phyloP scores from a whole-genome alignment of 2,113 vertebrate species.

The Solenodon paradoxus region DNA sequence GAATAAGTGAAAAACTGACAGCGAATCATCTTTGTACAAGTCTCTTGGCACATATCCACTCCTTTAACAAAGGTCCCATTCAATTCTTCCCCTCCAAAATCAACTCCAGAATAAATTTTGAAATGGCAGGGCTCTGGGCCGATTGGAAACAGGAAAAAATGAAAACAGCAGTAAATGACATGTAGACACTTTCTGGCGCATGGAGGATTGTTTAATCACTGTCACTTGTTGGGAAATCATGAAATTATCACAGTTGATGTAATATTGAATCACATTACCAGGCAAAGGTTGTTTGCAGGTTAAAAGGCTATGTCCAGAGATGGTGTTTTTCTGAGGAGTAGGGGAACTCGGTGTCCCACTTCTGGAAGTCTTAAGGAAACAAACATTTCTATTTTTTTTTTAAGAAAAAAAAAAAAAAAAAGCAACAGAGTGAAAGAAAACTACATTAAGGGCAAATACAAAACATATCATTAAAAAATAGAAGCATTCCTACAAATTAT shows the following conservation, averaged over 20 bases:
- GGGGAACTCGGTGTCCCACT: constrained; percentile 75
- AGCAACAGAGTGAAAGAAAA: constrained; percentile 44
- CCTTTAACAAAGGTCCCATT: constrained; percentile 70
- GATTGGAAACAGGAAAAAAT: background rate
- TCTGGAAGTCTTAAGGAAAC: constrained; percentile 83
- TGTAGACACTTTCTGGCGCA: background rate
- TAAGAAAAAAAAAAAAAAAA: too few relatives aligned
- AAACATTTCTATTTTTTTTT: constrained; percentile 84
- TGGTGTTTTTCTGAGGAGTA: constrained; percentile 60
- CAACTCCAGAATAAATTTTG: constrained; percentile 66
- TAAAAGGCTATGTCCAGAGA: constrained; percentile 82
- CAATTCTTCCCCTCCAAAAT: constrained; percentile 82
- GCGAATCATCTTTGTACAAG: constrained; percentile 80
- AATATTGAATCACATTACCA: constrained; percentile 75
- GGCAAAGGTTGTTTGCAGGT: constrained; percentile 79
- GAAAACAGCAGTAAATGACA: background rate
- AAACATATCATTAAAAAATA: background rate
- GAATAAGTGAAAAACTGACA: constrained; percentile 87
- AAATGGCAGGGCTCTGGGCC: constrained; percentile 75
- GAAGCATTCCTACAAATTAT: background rate
- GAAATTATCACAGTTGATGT: background rate
- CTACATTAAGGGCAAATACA: background rate
- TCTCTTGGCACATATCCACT: constrained; percentile 77
- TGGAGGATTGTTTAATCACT: background rate
- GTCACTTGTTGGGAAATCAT: background rate